These are phyloP conservation scores for Enteromius mattozi DNA, from an alignment of 2,797 vertebrate species.

Conservation along the genomic window DNA sequence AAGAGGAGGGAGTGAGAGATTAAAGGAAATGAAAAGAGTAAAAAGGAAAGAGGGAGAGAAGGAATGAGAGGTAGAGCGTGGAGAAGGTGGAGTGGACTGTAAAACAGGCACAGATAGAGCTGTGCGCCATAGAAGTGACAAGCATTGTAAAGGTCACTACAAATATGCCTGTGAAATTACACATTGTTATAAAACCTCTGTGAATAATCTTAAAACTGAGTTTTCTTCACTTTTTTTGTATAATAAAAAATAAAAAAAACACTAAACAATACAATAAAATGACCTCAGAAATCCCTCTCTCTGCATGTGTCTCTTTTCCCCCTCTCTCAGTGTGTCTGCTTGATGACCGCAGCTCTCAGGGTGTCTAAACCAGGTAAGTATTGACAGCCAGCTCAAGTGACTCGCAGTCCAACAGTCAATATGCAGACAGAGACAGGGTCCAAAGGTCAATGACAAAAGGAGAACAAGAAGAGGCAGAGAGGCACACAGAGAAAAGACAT, in stretches of 20 bases:
- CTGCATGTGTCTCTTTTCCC: constrained; percentile 63
- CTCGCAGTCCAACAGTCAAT: constrained; percentile 79
- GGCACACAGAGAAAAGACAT: constrained; percentile 58
- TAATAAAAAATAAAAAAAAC: background rate
- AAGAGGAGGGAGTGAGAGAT: constrained; percentile 76
- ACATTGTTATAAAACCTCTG: background rate
- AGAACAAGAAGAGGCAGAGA: constrained; percentile 59
- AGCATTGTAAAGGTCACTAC: constrained; percentile 42
- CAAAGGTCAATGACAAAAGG: constrained; percentile 83
- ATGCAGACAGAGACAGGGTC: constrained; percentile 73
- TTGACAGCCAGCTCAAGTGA: constrained; percentile 84
- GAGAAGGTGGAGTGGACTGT: constrained; percentile 73
- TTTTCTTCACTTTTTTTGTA: background rate
- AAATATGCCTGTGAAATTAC: constrained; percentile 27
- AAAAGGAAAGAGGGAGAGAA: constrained; percentile 78
- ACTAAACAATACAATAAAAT: background rate
- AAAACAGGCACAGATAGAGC: constrained; percentile 69
- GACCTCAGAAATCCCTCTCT: background rate
- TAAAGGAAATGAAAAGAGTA: constrained; percentile 84
- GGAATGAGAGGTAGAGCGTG: constrained; percentile 69
- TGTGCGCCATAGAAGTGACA: constrained; percentile 13
- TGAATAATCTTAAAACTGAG: background rate
- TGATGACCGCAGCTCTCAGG: constrained; percentile 77
- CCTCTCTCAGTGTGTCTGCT: constrained; percentile 60
- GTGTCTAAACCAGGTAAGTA: constrained; percentile 84